Base-by-base conservation (phyloP, 2,888 invertebrate genomes). In the Trissoscelio sp. region DNA sequence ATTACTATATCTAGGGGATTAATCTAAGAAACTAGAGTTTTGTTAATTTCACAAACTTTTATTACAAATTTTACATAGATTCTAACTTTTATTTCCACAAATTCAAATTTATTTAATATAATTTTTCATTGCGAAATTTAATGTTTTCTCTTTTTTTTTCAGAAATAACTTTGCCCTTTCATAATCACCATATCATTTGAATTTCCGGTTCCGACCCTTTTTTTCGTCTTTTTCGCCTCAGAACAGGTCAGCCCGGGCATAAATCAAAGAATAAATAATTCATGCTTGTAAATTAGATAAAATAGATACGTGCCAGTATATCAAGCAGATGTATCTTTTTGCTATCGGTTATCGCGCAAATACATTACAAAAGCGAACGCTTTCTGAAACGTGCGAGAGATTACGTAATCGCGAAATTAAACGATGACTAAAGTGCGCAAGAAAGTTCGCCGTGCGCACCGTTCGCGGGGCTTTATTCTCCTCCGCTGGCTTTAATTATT, bases 261-360 rank as follows among this genome's bases (percentile, higher is more conserved):
- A 62, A 80, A 70, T 75, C 80, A 62, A 64, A 60, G 53, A 48
- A 66, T 70, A 64, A 69, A 75, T 81, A 70, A 75, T 81, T 81
- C 70, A 73, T 73, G 72, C 67, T 42, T 58, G 77, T 67, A 67
- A 72, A 81, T 77, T 77, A 77, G 81, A 81, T 81, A 79, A 74
- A 73, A 74, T 78, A 70, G 67, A 79, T 82, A 73, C 81, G 81
- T 58, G 57, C 62, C 42, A 70, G 42, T 79, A 70, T 69, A 79
- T 82, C 82, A 79, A 67, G 73, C 81, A 73, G 64, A 74, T 81
- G 73, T 70, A 77, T 78, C 81, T 73, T 73, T 53, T 78, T 74
- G 78, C 73, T 78, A 60, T 78, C 78, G 60, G 81, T 78, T 73
- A 73, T 69, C 81, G 69, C 28, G 57, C 69, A 64, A 62, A 73